Conservation (phyloP, 1,140 invertebrate genomes). For the Magallana gigas region DNA sequence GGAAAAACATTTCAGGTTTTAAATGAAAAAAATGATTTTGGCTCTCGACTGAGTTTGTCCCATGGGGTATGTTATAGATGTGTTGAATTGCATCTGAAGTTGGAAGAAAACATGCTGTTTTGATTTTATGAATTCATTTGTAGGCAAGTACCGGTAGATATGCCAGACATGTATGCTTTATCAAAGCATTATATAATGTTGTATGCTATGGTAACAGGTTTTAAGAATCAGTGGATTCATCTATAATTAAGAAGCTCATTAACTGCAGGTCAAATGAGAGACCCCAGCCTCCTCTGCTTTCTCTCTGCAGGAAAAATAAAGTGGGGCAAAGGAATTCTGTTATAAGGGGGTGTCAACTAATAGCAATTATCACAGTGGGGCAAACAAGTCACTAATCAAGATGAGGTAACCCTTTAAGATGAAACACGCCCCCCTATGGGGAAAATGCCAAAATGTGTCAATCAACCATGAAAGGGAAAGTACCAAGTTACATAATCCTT, state of each 20-base stretch:
- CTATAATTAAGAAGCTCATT: background rate
- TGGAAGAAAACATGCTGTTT: background rate
- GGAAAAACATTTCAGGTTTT: background rate
- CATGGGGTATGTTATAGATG: background rate
- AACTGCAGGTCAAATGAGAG: background rate
- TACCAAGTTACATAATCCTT: background rate
- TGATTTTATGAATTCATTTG: background rate
- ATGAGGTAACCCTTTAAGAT: background rate
- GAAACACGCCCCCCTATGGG: background rate
- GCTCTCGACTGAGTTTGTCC: no score
- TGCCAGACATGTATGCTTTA: background rate
- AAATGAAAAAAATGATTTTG: no score
- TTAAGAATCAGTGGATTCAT: background rate
- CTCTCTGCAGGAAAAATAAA: constrained; percentile 6
- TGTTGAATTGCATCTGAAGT: background rate
- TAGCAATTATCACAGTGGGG: background rate
- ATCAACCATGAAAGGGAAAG: background rate
- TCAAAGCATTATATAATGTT: constrained; percentile 11
- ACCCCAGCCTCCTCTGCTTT: background rate
- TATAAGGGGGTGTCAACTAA: background rate
- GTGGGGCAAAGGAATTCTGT: background rate
- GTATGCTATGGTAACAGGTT: background rate
- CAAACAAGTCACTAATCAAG: background rate
- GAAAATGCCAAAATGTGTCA: background rate
- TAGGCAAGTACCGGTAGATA: background rate